A percentile compares a stretch with the other conserved stretches of the same genome.
These are phyloP conservation scores for Stomorhina lunata DNA, from an alignment of 2,888 invertebrate genomes.

Conservation along the genomic window DNA sequence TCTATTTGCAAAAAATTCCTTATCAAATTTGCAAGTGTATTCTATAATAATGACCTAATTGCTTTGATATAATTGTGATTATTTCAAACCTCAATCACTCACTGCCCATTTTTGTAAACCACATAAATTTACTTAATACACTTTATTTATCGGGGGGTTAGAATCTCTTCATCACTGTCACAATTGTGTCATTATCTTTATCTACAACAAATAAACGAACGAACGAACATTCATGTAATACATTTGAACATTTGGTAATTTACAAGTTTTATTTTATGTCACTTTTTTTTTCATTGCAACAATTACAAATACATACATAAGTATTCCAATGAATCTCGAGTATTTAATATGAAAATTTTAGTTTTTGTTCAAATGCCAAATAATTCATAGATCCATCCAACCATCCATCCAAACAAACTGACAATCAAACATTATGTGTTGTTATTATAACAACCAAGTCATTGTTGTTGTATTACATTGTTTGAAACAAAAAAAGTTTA, in stretches of 20 bases:
- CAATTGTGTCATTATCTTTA: slow-evolving; percentile 12
- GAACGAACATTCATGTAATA: slow-evolving; percentile 45
- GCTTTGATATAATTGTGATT: too few species aligned
- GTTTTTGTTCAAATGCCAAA: too few species aligned
- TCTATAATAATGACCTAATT: too few species aligned
- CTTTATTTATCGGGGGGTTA: slow-evolving; percentile 14
- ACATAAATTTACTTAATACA: slow-evolving; percentile 43
- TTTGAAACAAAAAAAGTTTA: slow-evolving; percentile 46
- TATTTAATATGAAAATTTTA: slow-evolving; percentile 31
- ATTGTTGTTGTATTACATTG: slow-evolving; percentile 16
- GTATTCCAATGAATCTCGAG: slow-evolving; percentile 28
- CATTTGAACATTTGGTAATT: slow-evolving; percentile 59
- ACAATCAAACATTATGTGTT: background rate
- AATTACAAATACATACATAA: background rate
- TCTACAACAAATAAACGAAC: background rate
- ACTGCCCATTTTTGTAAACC: slow-evolving; percentile 1
- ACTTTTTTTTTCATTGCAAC: background rate
- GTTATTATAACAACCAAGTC: background rate
- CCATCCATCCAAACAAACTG: too few species aligned
- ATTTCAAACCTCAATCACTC: too few species aligned
- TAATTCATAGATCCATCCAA: too few species aligned
- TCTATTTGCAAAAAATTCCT: too few species aligned
- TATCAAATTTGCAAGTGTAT: too few species aligned
- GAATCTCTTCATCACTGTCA: slow-evolving; percentile 44
- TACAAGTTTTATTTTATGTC: slow-evolving; percentile 42